Conservation (phyloP, 2,888 invertebrate genomes). For the Xanthia icteritia region DNA sequence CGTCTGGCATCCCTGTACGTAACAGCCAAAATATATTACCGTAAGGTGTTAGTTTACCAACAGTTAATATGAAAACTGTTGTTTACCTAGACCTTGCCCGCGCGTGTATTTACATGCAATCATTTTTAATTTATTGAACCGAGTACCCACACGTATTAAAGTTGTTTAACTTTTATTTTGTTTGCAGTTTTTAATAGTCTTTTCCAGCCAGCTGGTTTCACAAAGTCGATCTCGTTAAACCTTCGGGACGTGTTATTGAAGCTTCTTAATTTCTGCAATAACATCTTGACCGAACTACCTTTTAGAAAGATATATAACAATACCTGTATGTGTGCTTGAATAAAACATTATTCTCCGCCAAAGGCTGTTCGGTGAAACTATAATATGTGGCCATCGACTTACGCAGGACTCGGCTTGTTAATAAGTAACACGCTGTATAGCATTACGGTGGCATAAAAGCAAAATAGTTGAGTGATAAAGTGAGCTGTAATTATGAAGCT, state of each 20-base stretch:
- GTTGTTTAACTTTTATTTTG: not conserved
- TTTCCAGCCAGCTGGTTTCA: not conserved
- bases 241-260: not conserved
- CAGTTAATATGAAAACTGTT: slow-evolving; percentile 58
- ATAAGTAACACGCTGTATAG: slow-evolving; percentile 37
- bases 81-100: slow-evolving; percentile 15
- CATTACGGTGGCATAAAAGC: slow-evolving; percentile 13
- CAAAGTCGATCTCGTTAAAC: not conserved
- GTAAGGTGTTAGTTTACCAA: slow-evolving; percentile 45
- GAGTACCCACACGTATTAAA: not conserved
- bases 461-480: slow-evolving; percentile 19
- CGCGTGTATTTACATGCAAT: slow-evolving; percentile 14
- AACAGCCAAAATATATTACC: slow-evolving; percentile 40
- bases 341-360: slow-evolving; percentile 46
- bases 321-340: slow-evolving; percentile 29
- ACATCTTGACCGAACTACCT: not conserved
- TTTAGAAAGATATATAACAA: slow-evolving; percentile 23
- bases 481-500: slow-evolving; percentile 17
- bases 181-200: not conserved
- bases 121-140: slow-evolving; percentile 32
- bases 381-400: slow-evolving; percentile 38
- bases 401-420: slow-evolving; percentile 23
- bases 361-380: slow-evolving; percentile 20
- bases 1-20: too few relatives aligned
- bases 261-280: slow-evolving; percentile 27